These are phyloP conservation scores for Noctua janthe DNA, from an alignment of 2,888 invertebrate genomes.

Conservation along the genomic window DNA sequence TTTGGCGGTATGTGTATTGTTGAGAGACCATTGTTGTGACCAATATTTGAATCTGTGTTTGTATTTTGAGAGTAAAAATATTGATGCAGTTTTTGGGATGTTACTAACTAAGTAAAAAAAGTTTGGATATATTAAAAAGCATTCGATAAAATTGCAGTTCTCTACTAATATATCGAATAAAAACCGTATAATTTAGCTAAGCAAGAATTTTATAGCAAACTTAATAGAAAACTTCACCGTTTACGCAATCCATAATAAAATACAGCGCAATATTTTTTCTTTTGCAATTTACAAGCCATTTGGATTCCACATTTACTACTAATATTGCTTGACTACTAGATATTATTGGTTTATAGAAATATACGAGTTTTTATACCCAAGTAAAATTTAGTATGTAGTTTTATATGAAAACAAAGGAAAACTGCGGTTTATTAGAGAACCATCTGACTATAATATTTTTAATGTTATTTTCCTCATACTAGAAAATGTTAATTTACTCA, in stretches of 20 bases:
- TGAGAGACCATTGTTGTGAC: neutral
- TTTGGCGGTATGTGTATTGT: conserved; percentile 10
- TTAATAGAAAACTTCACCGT: neutral
- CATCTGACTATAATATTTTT: neutral
- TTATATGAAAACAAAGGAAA: neutral
- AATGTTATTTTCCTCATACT: neutral
- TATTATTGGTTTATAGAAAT: neutral
- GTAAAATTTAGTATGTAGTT: neutral
- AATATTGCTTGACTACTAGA: conserved; percentile 2
- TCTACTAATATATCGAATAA: neutral
- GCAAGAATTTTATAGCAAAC: conserved; percentile 1
- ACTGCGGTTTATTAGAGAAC: neutral
- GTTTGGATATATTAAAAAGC: neutral
- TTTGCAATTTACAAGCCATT: conserved; percentile 6
- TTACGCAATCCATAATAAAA: conserved; percentile 20
- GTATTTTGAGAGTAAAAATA: neutral
- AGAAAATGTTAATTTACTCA: conserved; percentile 18
- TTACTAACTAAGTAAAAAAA: too few species aligned
- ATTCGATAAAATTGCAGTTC: too few species aligned
- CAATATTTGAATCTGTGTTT: neutral
- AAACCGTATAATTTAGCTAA: neutral
- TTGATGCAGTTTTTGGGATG: neutral
- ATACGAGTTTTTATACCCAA: neutral
- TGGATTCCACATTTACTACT: neutral
- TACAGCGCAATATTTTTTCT: neutral